These are phyloP conservation scores for Uropetala carovei DNA, from an alignment of 2,888 invertebrate species.

Conservation along the genomic window DNA sequence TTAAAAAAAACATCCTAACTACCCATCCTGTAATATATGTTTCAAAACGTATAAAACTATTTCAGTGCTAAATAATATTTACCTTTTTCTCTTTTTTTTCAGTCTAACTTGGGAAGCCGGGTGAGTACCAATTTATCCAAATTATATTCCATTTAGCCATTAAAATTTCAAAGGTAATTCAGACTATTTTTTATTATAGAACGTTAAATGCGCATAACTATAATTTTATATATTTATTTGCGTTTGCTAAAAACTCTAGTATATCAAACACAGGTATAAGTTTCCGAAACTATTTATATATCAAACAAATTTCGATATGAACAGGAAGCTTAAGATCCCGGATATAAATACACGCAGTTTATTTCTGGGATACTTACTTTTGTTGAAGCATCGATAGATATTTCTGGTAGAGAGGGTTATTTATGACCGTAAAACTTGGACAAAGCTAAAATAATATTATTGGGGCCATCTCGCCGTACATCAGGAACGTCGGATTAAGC, in stretches of 20 bases:
- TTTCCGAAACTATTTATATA: background rate
- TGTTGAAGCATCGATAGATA: background rate
- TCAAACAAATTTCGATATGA: background rate
- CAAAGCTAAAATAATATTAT: conserved; percentile 19
- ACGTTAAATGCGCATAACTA: too few species aligned
- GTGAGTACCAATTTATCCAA: background rate
- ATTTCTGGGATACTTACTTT: background rate
- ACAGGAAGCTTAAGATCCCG: background rate
- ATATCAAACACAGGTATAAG: too few species aligned
- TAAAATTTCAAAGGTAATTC: background rate
- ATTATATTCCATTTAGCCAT: background rate
- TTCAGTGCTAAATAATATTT: background rate
- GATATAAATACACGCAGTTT: background rate
- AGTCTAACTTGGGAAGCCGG: conserved; percentile 60
- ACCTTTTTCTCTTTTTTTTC: background rate
- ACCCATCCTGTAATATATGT: too few species aligned
- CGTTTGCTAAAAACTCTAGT: too few species aligned
- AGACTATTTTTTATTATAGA: too few species aligned
- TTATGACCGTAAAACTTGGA: background rate
- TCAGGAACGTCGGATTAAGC: background rate
- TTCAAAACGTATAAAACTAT: too few species aligned
- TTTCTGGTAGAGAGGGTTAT: background rate
- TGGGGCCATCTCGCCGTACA: background rate
- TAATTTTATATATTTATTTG: too few species aligned
- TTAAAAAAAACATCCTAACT: too few species aligned